A percentile compares a stretch with the other conserved stretches of the same genome.
phyloP scores from a whole-genome alignment of 1,140 invertebrate genomes.

The Lordiphosa collinella region DNA sequence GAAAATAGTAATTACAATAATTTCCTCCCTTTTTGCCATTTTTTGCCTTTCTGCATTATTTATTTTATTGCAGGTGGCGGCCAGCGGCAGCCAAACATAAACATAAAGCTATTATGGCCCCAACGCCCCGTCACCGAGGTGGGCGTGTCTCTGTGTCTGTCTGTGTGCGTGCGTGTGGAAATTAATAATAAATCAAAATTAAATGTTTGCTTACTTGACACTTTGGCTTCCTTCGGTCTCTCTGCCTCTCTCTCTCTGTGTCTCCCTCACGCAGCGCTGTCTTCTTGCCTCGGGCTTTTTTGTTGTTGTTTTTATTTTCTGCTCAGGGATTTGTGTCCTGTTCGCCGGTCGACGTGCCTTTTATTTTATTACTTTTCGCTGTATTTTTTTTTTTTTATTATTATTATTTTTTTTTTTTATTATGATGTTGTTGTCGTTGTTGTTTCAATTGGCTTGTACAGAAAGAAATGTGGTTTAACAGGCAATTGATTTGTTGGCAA shows the following conservation, averaged over 20 bases:
- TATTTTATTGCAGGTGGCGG: conserved; percentile 14
- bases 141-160: conserved; percentile 5
- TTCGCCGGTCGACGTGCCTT: conserved; percentile 14
- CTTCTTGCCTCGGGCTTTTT: conserved; percentile 14
- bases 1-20: conserved; percentile 75
- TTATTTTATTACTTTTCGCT: conserved; percentile 62
- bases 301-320: background rate
- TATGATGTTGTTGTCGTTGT: conserved; percentile 1
- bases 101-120: conserved; percentile 43
- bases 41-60: conserved; percentile 42
- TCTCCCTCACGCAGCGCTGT: background rate
- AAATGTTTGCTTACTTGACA: conserved; percentile 74
- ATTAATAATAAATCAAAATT: conserved; percentile 77
- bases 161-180: conserved; percentile 50
- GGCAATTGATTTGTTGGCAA: conserved; percentile 15
- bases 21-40: conserved; percentile 33
- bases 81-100: conserved; percentile 23
- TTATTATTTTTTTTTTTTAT: conserved; percentile 31
- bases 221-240: conserved; percentile 43
- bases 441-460: conserved; percentile 16
- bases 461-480: conserved; percentile 27
- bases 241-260: background rate
- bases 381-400: conserved; percentile 58
- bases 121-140: conserved; percentile 2
- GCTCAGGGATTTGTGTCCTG: conserved; percentile 7